A percentile compares a stretch with the other conserved stretches of the same genome.
phyloP scores from a whole-genome alignment of 2,888 invertebrate genomes.

The Melanophora roralis region DNA sequence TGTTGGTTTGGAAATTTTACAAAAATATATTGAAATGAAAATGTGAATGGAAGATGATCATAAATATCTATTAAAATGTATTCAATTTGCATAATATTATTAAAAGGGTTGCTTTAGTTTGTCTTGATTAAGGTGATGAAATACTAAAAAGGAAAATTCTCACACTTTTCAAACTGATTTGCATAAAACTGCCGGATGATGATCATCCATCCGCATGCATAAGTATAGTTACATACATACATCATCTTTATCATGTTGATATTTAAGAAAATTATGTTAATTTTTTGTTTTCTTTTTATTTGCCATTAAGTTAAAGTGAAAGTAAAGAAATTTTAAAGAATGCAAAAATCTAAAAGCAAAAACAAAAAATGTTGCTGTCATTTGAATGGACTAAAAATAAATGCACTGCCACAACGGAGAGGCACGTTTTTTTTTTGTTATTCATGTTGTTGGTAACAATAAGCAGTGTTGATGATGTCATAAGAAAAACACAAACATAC shows the following conservation, averaged over 20 bases:
- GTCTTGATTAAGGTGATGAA: constrained; percentile 30
- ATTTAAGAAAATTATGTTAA: constrained; percentile 53
- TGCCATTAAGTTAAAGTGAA: constrained; percentile 41
- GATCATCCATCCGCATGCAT: background rate
- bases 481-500: constrained; percentile 3
- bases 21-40: background rate
- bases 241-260: background rate
- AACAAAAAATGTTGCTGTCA: background rate
- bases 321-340: constrained; percentile 49
- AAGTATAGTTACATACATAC: constrained; percentile 12
- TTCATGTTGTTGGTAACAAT: background rate
- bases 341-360: constrained; percentile 29
- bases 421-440: constrained; percentile 13
- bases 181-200: constrained; percentile 41
- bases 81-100: constrained; percentile 47
- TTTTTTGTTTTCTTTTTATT: constrained; percentile 33
- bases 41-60: constrained; percentile 39
- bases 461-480: constrained; percentile 1
- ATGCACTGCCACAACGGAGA: constrained; percentile 8
- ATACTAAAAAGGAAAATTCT: constrained; percentile 33
- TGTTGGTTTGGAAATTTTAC: background rate
- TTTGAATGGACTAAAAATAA: constrained; percentile 25
- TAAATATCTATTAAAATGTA: constrained; percentile 51
- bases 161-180: constrained; percentile 55
- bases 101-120: constrained; percentile 44